phyloP scores from a whole-genome alignment of 2,888 invertebrate genomes.

The Drosophila buzzatii region DNA sequence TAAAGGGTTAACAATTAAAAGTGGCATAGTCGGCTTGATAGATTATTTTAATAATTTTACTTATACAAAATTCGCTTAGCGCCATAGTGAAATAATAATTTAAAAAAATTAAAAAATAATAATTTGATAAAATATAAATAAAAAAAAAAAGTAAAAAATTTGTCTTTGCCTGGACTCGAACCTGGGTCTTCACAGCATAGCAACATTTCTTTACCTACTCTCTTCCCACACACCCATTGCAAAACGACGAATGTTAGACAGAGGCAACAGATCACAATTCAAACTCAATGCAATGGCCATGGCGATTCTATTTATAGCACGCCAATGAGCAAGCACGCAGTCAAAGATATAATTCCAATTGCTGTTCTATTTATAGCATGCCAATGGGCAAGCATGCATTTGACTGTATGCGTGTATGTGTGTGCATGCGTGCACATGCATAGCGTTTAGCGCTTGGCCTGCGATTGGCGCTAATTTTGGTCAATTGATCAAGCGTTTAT shows the following conservation, averaged over 20 bases:
- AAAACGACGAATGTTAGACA: neutral
- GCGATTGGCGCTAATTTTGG: neutral
- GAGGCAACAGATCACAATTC: neutral
- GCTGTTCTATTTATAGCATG: neutral
- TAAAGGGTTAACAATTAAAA: too few species aligned
- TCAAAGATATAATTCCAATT: neutral
- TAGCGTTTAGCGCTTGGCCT: neutral
- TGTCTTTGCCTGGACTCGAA: neutral
- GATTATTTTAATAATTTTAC: too few species aligned
- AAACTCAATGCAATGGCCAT: neutral
- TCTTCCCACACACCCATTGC: neutral
- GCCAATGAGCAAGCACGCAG: neutral
- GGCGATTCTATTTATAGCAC: slow-evolving; percentile 3
- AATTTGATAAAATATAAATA: neutral
- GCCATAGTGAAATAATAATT: too few species aligned
- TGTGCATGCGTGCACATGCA: neutral
- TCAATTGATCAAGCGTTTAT: neutral
- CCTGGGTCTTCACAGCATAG: neutral
- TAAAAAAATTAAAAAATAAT: neutral
- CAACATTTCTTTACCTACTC: neutral
- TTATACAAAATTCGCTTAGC: too few species aligned
- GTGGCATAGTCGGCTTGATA: too few species aligned
- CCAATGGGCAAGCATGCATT: neutral
- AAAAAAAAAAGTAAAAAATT: neutral
- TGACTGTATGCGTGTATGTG: neutral